Conservation (phyloP, 2,113 vertebrate genomes). For the Triplophysa siluroides region DNA sequence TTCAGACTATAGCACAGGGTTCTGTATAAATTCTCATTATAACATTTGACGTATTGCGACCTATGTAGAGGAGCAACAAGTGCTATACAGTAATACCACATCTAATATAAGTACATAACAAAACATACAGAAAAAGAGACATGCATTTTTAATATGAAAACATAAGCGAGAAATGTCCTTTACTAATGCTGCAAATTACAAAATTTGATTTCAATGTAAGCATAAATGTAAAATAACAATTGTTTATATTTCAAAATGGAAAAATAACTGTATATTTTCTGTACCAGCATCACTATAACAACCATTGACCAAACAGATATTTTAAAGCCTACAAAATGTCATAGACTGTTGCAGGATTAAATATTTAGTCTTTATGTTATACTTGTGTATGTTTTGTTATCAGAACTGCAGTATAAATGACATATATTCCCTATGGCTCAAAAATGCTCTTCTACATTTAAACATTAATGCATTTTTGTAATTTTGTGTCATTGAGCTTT, state of each 20-base stretch:
- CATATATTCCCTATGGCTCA: background rate
- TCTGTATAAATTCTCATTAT: background rate
- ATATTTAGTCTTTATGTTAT: too few species aligned
- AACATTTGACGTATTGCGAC: background rate
- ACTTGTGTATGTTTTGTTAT: too few species aligned
- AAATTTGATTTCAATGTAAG: background rate
- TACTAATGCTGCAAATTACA: background rate
- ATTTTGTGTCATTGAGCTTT: constrained; percentile 29
- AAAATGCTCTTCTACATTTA: background rate
- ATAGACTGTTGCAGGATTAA: too few species aligned
- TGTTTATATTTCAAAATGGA: background rate
- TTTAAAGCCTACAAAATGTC: too few species aligned
- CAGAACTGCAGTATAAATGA: too few species aligned
- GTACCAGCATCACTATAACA: too few species aligned
- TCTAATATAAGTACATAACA: background rate
- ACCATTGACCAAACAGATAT: too few species aligned
- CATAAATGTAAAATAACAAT: background rate
- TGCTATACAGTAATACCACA: background rate
- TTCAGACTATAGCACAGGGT: background rate
- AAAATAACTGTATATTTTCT: background rate
- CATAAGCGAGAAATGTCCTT: background rate
- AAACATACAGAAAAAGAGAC: background rate
- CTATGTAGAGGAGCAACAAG: constrained; percentile 7
- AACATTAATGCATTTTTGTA: constrained; percentile 13
- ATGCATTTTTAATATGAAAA: background rate